Conservation (phyloP, 2,113 vertebrate genomes). For the Falco punctatus region DNA sequence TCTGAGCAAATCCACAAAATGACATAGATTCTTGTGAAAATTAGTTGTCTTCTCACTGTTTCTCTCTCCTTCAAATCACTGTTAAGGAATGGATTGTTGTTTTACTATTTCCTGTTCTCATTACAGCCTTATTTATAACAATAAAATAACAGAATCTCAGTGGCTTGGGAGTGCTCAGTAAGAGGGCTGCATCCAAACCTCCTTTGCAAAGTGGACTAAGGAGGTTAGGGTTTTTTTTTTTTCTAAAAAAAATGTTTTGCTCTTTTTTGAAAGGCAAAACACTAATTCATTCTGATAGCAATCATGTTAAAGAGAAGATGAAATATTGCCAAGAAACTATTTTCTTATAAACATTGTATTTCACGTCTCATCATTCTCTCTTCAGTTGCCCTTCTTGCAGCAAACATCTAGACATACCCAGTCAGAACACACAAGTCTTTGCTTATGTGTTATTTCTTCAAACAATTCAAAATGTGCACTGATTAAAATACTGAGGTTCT, state of each 20-base stretch:
- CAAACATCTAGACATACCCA: not conserved
- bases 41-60: constrained; percentile 28
- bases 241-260: not conserved
- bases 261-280: not conserved
- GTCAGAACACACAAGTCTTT: not conserved
- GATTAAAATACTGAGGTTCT: constrained; percentile 8
- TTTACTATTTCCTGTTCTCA: constrained; percentile 46
- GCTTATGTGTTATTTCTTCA: not conserved
- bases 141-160: constrained; percentile 27
- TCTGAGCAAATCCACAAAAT: constrained; percentile 40
- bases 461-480: constrained; percentile 12
- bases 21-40: constrained; percentile 35
- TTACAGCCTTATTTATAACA: constrained; percentile 48
- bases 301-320: not conserved
- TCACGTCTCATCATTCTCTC: not conserved
- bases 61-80: constrained; percentile 49
- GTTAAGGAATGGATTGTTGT: constrained; percentile 27
- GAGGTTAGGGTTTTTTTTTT: not conserved
- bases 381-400: constrained; percentile 13
- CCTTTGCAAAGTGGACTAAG: not conserved
- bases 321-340: not conserved
- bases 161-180: constrained; percentile 17
- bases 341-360: constrained; percentile 11
- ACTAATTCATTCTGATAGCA: not conserved
- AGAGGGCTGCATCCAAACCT: not conserved